Percentiles rank a stretch among this genome's conserved stretches.
Conservation (phyloP, 2,888 invertebrate species). For the Hydrotaea cyrtoneurina region DNA sequence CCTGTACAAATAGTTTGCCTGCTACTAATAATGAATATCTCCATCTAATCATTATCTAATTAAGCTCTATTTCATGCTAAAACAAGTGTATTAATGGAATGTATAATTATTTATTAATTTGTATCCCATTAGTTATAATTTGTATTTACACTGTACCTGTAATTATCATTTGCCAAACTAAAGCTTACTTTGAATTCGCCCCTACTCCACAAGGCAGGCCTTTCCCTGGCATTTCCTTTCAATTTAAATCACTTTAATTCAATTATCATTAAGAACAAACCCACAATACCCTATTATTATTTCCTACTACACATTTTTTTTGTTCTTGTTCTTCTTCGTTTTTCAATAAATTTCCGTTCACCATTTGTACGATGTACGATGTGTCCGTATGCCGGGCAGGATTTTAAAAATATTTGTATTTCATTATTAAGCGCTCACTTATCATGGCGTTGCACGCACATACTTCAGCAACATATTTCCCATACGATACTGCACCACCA, state of each 20-base stretch:
- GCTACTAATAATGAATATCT: too few relatives aligned
- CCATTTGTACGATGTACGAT: too few relatives aligned
- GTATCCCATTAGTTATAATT: too few relatives aligned
- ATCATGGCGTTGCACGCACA: conserved; percentile 62
- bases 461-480: conserved; percentile 47
- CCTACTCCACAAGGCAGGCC: not conserved
- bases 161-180: too few relatives aligned
- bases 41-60: too few relatives aligned
- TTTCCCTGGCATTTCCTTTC: conserved; percentile 29
- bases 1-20: too few relatives aligned
- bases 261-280: conserved; percentile 38
- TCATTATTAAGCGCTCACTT: conserved; percentile 56
- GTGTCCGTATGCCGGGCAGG: not conserved
- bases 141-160: too few relatives aligned
- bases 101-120: too few relatives aligned
- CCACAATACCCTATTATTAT: conserved; percentile 16
- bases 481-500: not conserved
- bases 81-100: too few relatives aligned
- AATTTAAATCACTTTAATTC: conserved; percentile 56
- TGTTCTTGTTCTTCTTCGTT: conserved; percentile 2
- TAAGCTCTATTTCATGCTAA: too few relatives aligned
- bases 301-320: conserved; percentile 17
- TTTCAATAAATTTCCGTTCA: not conserved
- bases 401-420: conserved; percentile 30
- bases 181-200: not conserved